Conservation (phyloP, 2,113 vertebrate species). For the Gambusia affinis region DNA sequence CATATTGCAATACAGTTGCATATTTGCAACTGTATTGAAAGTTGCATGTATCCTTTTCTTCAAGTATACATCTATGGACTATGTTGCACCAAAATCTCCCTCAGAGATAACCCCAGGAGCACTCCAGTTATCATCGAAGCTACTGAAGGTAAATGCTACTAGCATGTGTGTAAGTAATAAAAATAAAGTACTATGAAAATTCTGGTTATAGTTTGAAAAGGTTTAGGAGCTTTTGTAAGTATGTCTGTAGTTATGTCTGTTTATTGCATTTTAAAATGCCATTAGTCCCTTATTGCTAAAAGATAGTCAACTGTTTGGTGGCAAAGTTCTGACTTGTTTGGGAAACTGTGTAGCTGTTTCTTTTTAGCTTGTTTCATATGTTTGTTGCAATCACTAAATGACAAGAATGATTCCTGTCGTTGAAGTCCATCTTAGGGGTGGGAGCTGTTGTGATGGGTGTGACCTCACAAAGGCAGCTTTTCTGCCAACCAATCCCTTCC, state of each 20-base stretch:
- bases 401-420: constrained; percentile 29
- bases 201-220: not conserved
- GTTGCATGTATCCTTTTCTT: not conserved
- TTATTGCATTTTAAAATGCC: not conserved
- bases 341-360: constrained; percentile 14
- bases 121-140: constrained; percentile 5
- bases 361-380: constrained; percentile 1
- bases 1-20: too few relatives aligned
- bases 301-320: not conserved
- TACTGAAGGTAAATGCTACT: constrained; percentile 31
- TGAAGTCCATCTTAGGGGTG: constrained; percentile 55
- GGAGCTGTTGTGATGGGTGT: constrained; percentile 78
- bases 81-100: constrained; percentile 7
- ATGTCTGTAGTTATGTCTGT: not conserved
- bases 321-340: constrained; percentile 8
- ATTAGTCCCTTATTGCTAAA: not conserved
- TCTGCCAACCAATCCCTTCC: constrained; percentile 67
- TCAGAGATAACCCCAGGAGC: constrained; percentile 11
- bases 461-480: constrained; percentile 83
- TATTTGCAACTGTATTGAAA: too few relatives aligned
- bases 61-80: not conserved
- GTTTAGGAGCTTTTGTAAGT: not conserved
- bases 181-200: not conserved
- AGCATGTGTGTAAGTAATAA: constrained; percentile 27
- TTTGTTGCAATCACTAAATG: not conserved